Conservation (phyloP, 2,797 vertebrate species). For the Hemitrygon akajei region DNA sequence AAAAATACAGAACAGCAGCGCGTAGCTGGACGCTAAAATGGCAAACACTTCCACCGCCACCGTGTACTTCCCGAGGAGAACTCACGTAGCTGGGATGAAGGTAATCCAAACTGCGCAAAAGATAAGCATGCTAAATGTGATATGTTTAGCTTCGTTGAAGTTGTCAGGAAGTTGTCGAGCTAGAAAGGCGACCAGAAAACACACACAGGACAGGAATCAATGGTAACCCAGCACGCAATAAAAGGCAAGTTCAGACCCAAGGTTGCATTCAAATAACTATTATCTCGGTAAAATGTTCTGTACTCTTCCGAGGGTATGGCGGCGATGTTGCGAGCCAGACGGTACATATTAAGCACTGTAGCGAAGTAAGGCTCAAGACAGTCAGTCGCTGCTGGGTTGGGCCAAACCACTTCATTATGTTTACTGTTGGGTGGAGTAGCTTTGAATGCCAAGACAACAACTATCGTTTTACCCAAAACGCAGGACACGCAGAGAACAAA, state of each 20-base stretch:
- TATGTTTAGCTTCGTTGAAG: neutral
- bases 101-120: no score
- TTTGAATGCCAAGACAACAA: conserved; percentile 61
- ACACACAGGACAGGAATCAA: conserved; percentile 11
- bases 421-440: conserved; percentile 59
- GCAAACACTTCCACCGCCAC: no score
- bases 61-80: neutral
- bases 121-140: no score
- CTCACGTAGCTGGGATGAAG: neutral
- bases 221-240: neutral
- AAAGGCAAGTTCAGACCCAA: neutral
- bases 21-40: no score
- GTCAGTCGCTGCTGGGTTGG: conserved; percentile 58
- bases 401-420: conserved; percentile 63
- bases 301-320: neutral
- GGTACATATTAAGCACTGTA: conserved; percentile 57
- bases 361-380: conserved; percentile 55
- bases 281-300: neutral
- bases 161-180: neutral
- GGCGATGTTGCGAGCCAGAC: conserved; percentile 56
- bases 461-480: conserved; percentile 62
- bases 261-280: neutral
- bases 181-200: neutral
- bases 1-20: neutral
- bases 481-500: conserved; percentile 66